phyloP scores from a whole-genome alignment of 2,113 vertebrate species.

The Onychostruthus taczanowskii region DNA sequence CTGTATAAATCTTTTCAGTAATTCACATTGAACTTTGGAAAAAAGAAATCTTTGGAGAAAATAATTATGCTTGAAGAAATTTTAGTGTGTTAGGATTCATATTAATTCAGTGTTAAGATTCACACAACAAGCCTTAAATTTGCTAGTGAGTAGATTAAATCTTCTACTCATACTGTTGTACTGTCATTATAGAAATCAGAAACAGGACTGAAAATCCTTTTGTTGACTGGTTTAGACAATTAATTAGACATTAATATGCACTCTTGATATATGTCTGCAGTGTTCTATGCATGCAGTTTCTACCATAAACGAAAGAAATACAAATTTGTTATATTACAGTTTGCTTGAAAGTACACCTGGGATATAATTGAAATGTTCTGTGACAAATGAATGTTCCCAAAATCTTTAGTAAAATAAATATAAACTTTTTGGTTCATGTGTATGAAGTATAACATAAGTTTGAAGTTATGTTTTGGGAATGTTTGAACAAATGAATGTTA shows the following conservation, averaged over 20 bases:
- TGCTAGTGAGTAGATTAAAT: not conserved
- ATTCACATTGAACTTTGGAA: not conserved
- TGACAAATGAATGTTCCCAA: not conserved
- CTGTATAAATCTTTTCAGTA: not conserved
- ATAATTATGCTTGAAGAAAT: not conserved
- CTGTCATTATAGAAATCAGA: not conserved
- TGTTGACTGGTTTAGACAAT: not conserved
- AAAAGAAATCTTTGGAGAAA: not conserved
- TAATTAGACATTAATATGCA: not conserved
- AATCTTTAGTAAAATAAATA: constrained; percentile 4
- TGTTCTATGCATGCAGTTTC: not conserved
- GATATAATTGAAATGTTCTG: not conserved
- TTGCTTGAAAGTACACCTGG: not conserved
- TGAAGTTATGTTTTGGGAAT: not conserved
- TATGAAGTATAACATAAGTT: no score
- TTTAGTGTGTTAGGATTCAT: not conserved
- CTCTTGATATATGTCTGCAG: not conserved
- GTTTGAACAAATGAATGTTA: not conserved
- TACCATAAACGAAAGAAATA: not conserved
- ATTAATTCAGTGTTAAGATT: not conserved
- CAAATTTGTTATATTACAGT: not conserved
- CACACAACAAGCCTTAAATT: not conserved
- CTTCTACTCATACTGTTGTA: not conserved
- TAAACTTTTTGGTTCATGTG: not conserved
- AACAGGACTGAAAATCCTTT: not conserved